These are phyloP conservation scores for Bubo bubo DNA, from an alignment of 2,113 vertebrate species.

Conservation along the genomic window DNA sequence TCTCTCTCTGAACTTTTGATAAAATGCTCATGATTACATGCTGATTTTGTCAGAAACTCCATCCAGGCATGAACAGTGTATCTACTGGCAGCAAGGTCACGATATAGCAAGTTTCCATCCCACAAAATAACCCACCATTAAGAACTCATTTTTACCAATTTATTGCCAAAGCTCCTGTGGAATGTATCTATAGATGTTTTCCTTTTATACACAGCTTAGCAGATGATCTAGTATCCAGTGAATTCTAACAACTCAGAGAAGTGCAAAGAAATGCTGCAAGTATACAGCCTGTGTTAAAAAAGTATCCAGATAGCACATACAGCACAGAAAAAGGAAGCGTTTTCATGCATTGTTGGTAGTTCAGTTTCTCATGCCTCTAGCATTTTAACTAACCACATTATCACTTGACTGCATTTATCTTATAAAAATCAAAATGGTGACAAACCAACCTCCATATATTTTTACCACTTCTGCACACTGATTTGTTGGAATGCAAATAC, in stretches of 20 bases:
- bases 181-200: background rate
- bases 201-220: background rate
- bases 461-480: background rate
- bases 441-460: background rate
- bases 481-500: background rate
- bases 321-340: background rate
- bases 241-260: background rate
- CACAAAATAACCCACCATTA: slow-evolving; percentile 12
- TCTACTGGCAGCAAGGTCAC: slow-evolving; percentile 52
- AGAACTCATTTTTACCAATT: slow-evolving; percentile 33
- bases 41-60: slow-evolving; percentile 66
- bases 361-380: background rate
- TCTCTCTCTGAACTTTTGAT: slow-evolving; percentile 59
- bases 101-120: slow-evolving; percentile 12
- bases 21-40: slow-evolving; percentile 63
- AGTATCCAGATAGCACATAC: fast-evolving
- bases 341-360: background rate
- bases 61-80: slow-evolving; percentile 62
- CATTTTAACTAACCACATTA: background rate
- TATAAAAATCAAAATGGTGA: background rate
- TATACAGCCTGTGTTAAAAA: background rate
- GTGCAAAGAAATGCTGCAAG: background rate
- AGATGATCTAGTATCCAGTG: background rate
- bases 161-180: slow-evolving; percentile 12
- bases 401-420: background rate